Conservation (phyloP, 1,140 invertebrate species). For the Colletes gigas region DNA sequence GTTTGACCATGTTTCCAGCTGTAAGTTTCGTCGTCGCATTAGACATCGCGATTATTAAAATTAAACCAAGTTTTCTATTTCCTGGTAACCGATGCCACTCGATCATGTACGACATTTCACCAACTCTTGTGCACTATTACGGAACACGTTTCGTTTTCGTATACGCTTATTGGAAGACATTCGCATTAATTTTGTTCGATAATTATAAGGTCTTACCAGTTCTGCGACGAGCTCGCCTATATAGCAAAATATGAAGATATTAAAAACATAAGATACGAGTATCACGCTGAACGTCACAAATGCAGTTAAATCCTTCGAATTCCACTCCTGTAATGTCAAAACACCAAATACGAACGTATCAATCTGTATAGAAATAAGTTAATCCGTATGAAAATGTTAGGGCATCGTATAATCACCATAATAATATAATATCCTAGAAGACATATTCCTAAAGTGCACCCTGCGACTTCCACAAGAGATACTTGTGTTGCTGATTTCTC, state of each 20-base stretch:
- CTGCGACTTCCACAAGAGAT: slow-evolving; percentile 67
- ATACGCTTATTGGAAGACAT: too few species aligned
- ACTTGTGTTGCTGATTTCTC: slow-evolving; percentile 63
- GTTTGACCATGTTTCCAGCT: slow-evolving; percentile 45
- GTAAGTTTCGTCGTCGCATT: slow-evolving; percentile 50
- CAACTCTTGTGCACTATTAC: slow-evolving; percentile 51
- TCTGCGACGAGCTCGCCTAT: slow-evolving; percentile 63
- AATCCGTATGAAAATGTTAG: too few species aligned
- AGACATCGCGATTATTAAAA: slow-evolving; percentile 55
- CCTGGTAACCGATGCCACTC: slow-evolving; percentile 56
- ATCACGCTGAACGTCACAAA: slow-evolving; percentile 47
- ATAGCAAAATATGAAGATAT: slow-evolving; percentile 68
- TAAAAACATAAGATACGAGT: slow-evolving; percentile 56
- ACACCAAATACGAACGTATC: too few species aligned
- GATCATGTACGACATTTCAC: slow-evolving; percentile 41
- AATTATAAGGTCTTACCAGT: slow-evolving; percentile 44
- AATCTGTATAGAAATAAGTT: too few species aligned
- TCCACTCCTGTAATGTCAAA: slow-evolving; percentile 56
- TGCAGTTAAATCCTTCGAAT: slow-evolving; percentile 28
- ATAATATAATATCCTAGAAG: slow-evolving; percentile 70
- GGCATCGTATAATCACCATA: slow-evolving; percentile 46
- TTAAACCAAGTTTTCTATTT: slow-evolving; percentile 26
- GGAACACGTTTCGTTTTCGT: neutral
- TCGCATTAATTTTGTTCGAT: neutral
- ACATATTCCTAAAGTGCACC: slow-evolving; percentile 68